phyloP scores from a whole-genome alignment of 1,140 invertebrate species.

The Euura saliciscinereae region DNA sequence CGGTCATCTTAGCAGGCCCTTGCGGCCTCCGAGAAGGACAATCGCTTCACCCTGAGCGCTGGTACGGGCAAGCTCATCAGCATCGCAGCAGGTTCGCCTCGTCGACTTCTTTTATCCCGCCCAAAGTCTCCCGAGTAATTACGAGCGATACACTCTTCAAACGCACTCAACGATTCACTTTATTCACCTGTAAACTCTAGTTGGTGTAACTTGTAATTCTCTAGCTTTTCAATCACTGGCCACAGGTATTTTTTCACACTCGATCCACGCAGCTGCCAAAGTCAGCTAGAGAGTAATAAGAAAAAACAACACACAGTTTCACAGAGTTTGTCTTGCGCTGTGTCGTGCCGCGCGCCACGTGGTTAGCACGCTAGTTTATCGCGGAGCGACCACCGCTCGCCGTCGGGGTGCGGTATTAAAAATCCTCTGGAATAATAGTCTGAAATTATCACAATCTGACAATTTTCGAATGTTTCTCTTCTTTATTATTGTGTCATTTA shows the following conservation, averaged over 20 bases:
- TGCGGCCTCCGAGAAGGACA: constrained; percentile 39
- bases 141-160: not conserved
- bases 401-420: not conserved
- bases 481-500: not conserved
- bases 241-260: no score
- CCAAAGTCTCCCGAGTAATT: not conserved
- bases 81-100: constrained; percentile 44
- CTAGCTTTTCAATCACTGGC: no score
- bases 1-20: constrained; percentile 57
- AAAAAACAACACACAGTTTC: not conserved
- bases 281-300: no score
- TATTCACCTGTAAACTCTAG: no score
- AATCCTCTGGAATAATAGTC: no score
- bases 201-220: no score
- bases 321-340: not conserved
- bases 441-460: no score
- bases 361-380: not conserved
- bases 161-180: no score
- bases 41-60: constrained; percentile 46
- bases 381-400: not conserved
- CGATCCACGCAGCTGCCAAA: not conserved
- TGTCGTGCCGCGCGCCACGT: not conserved
- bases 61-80: constrained; percentile 42
- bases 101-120: not conserved
- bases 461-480: no score